Base-by-base conservation (phyloP, 2,888 invertebrate genomes). In the Leucophenga maculata region DNA sequence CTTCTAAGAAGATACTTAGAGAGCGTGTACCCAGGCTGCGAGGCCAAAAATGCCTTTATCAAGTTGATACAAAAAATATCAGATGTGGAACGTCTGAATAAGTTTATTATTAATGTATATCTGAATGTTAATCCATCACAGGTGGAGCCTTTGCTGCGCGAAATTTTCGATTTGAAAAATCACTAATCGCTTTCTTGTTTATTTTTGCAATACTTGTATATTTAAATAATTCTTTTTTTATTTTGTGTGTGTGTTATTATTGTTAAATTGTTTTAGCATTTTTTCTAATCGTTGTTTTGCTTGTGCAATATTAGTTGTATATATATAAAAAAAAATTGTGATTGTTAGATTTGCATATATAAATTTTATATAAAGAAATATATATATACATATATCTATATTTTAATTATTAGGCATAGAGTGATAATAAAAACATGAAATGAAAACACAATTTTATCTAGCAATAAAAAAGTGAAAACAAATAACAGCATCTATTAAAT, bases 161-260 rank as follows among this genome's bases (percentile, higher is more conserved):
- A 98, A 91, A 97, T 98, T 85, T 97, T 98, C 83, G 97, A 98
- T 90, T 90, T 98, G 73, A 97, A 97, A 85, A 93, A 90, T 85
- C 89, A 89, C 74, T 89, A 78, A 86, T 67, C n/a, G 54, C 59
- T 57, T 39, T 39, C 11, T 39, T 39, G 39, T 11, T 31, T 62
- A 44, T 68, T 70, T 50, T 18, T 79, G 70, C 71, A 60, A 73
- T 65, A 4, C 57, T 67, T 32, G 32, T 6, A 11, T 73, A 69
- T 62, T 67, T 64, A 48, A n/a, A n/a, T n/a, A n/a, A n/a, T n/a
- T n/a, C n/a, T n/a, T n/a, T 31, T 62, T 48, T 68, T 73, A 72
- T 77, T 18, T 18, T 65, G 71, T 50, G 16, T 79, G 71, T 72
- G 66, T n/a, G n/a, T n/a, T n/a, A n/a, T 74, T 65, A 18, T 67